Conservation (phyloP, 2,888 invertebrate genomes). For the Strigamia maritima region DNA sequence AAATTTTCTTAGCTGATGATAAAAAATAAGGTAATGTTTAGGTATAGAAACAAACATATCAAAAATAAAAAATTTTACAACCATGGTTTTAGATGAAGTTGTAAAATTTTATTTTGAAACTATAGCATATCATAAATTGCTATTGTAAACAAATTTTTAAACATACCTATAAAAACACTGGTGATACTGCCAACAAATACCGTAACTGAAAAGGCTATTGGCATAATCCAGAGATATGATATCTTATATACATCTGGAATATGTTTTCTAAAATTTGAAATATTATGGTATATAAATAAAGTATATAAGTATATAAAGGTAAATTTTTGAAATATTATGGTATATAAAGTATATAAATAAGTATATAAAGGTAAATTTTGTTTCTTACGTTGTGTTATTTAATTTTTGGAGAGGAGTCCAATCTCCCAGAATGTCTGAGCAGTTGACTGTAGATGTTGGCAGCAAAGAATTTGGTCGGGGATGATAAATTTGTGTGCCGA, state of each 20-base stretch:
- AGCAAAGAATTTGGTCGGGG: neutral
- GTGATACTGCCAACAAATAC: neutral
- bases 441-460: neutral
- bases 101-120: no score
- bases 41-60: no score
- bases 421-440: neutral
- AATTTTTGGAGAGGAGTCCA: neutral
- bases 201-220: neutral
- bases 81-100: no score
- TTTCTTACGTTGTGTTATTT: neutral
- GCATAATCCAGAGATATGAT: conserved; percentile 20
- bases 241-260: neutral
- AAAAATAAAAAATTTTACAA: neutral
- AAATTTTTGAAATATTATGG: no score
- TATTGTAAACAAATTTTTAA: neutral
- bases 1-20: no score
- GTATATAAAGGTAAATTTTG: no score
- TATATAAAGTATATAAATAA: no score
- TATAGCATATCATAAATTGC: no score
- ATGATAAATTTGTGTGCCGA: neutral
- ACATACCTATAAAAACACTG: neutral
- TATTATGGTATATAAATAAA: no score
- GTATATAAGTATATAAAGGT: no score
- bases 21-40: no score
- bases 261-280: neutral